These are phyloP conservation scores for Catocala sponsa DNA, from an alignment of 2,888 invertebrate genomes.

Conservation along the genomic window DNA sequence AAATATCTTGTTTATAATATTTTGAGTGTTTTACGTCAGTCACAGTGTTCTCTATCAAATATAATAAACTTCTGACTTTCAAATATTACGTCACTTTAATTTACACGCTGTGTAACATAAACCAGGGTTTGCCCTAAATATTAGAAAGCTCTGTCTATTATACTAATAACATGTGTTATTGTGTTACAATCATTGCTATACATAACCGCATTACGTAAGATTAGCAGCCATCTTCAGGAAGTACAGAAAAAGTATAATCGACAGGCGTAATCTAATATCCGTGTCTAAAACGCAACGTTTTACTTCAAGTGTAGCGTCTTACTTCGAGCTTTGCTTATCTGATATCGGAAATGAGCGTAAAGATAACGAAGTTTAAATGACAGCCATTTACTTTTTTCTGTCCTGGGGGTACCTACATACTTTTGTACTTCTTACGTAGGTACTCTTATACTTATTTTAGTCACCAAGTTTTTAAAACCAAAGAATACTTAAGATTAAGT, in stretches of 20 bases:
- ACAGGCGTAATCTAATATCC: not conserved
- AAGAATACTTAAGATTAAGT: conserved; percentile 41
- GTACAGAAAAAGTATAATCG: not conserved
- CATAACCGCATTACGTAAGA: no score
- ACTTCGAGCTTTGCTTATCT: conserved; percentile 5
- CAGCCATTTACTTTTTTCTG: conserved; percentile 7
- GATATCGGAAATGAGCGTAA: conserved; percentile 11
- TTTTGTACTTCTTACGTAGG: not conserved
- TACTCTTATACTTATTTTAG: conserved; percentile 11
- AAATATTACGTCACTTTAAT: no score
- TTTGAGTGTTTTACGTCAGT: no score
- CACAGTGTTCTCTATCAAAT: no score
- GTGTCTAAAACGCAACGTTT: conserved; percentile 10
- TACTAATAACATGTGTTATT: no score
- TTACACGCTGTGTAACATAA: no score
- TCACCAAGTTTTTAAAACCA: conserved; percentile 27
- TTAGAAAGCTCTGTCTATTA: no score
- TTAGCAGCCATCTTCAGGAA: no score
- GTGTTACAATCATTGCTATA: no score
- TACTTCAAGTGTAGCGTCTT: conserved; percentile 14
- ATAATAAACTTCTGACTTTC: no score
- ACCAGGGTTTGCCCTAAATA: no score
- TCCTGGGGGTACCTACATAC: not conserved
- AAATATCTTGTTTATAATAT: no score
- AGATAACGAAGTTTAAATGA: conserved; percentile 13